These are phyloP conservation scores for Bombus affinis DNA, from an alignment of 1,140 invertebrate genomes.

Conservation along the genomic window DNA sequence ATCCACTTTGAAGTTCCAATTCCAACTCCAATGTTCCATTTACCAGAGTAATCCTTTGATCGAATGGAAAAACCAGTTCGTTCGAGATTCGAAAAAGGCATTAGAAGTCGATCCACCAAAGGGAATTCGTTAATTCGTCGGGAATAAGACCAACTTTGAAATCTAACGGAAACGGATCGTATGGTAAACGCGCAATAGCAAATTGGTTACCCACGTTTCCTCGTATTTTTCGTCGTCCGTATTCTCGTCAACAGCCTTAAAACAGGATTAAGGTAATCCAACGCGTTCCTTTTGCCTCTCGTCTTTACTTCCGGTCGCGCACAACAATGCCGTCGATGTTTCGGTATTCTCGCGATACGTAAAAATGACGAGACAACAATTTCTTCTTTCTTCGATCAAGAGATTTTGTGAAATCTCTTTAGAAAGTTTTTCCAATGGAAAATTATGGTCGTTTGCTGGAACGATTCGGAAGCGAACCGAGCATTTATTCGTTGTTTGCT, in stretches of 20 bases:
- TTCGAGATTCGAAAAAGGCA: not conserved
- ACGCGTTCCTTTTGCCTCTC: not conserved
- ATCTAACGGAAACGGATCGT: not conserved
- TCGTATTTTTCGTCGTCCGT: conserved; percentile 5
- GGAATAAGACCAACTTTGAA: conserved; percentile 6
- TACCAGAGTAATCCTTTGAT: not conserved
- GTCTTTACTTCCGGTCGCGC: not conserved
- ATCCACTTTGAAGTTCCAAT: not conserved
- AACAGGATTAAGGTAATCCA: conserved; percentile 45
- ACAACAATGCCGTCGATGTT: not conserved
- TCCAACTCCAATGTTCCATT: not conserved
- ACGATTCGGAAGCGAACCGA: too few species aligned
- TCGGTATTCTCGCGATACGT: conserved; percentile 17
- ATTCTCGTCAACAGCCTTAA: not conserved
- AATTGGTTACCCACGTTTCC: conserved; percentile 30
- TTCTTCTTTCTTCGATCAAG: not conserved
- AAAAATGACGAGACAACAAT: not conserved
- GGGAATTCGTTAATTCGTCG: conserved; percentile 8
- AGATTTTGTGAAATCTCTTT: too few species aligned
- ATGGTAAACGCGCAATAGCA: not conserved
- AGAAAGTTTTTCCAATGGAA: too few species aligned
- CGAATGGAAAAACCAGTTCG: not conserved
- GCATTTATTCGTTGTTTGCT: too few species aligned
- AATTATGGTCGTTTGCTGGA: too few species aligned
- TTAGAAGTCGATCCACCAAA: too few species aligned